Evolutionary conservation across 2,888 invertebrate species (phyloP).

Genomic region (Leptinotarsa juncta): DNA sequence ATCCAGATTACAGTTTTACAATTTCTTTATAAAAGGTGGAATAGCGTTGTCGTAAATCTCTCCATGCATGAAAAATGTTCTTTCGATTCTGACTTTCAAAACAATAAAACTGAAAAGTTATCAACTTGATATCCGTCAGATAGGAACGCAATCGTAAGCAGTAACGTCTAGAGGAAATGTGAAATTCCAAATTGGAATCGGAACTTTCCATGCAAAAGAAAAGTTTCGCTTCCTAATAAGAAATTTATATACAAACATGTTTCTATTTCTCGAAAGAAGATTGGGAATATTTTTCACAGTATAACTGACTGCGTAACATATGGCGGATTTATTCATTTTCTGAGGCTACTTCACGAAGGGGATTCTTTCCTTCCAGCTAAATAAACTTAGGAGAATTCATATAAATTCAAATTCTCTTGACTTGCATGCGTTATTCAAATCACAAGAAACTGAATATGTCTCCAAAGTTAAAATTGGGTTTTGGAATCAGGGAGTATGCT

Average conservation of each 20-base stretch:
- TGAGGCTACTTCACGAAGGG: conserved; percentile 28
- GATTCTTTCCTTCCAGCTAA: conserved; percentile 14
- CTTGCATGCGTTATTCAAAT: conserved; percentile 13
- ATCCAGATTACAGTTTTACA: too few species aligned
- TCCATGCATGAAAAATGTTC: too few species aligned
- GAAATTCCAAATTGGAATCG: conserved; percentile 41
- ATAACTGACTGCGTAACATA: conserved; percentile 46
- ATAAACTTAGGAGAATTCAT: conserved; percentile 20
- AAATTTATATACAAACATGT: conserved; percentile 49
- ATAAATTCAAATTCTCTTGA: conserved; percentile 9
- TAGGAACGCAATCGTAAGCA: not conserved
- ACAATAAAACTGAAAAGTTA: conserved; percentile 7
- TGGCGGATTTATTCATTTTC: conserved; percentile 45
- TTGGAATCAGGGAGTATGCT: not conserved
- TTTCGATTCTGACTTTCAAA: not conserved
- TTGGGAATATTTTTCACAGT: conserved; percentile 46
- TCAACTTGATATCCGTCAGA: not conserved
- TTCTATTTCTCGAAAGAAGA: conserved; percentile 38
- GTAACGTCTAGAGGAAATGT: conserved; percentile 22
- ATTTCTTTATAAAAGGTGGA: too few species aligned
- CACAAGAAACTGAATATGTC: not conserved
- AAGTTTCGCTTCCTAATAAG: conserved; percentile 46
- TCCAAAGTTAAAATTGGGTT: conserved; percentile 2
- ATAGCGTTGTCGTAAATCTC: too few species aligned
- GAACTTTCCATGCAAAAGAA: conserved; percentile 31